Base-by-base conservation (phyloP, 1,140 invertebrate genomes). In the Diplogasteroides magnus region DNA sequence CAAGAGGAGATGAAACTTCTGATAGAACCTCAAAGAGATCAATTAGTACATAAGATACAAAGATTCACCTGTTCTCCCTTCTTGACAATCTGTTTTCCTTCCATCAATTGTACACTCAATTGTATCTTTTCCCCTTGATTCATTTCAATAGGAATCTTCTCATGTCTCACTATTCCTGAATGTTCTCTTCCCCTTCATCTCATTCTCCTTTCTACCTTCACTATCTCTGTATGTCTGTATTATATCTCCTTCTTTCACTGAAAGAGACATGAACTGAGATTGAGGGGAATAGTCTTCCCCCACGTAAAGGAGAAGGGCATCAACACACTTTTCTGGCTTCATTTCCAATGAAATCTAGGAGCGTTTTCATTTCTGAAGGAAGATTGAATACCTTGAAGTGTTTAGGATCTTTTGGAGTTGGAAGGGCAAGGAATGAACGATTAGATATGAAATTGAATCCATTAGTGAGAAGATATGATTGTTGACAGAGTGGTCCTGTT, bases 401-500 rank as follows among this genome's bases (percentile, higher is more conserved):
- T 14, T 65, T 37, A 15, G 56, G 32, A 23, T 56, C 73, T 23
- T 69, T 28, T 13, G 76, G 67, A 2, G 74, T 31, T n/a, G 60
- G 74, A 60, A 78, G 61, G 3, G 74, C 48, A 23, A 78, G 15
- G 59, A 74, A 78, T 1, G 77, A 78, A 1, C 74, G 64, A 23
- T 76, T 69, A 31, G 31, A 48, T 6, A 65, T 14, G 32, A 65
- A 65, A 15, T 31, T 37, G 32, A 65, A 65, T 19, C 14, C 14
- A 23, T 65, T 65, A 15, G n/a, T 37, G n/a, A 56, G 64, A 23
- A 37, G 29, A 11, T 2, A 29, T 13, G 14, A 15, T 2, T 23
- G 29, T 55, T 23, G 31, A 57, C 62, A 71, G 11, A 58, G 31
- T 19, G 57, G 23, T 14, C 70, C 70, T 26, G 15, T 57, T 14